A percentile compares a stretch with the other conserved stretches of the same genome.
Evolutionary conservation across 2,797 vertebrate genomes (phyloP).

Genomic region (Chloroceryle inda): DNA sequence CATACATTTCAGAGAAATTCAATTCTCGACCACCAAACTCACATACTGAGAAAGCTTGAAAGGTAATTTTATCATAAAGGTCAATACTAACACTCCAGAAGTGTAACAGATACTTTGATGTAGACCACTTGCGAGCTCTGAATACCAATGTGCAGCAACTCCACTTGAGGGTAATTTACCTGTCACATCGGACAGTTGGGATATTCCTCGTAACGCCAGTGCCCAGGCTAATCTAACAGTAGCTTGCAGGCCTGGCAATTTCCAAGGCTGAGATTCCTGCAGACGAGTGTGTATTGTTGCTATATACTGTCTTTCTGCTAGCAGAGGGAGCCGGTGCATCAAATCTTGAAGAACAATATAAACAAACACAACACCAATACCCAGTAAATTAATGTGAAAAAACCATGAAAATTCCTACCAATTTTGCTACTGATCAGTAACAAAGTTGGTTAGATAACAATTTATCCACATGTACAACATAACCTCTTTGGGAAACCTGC

Average conservation of each 20-base stretch:
- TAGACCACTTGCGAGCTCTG: not conserved
- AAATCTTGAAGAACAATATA: constrained; percentile 83
- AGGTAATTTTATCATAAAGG: not conserved
- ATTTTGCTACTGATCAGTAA: not conserved
- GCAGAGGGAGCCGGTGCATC: constrained; percentile 89
- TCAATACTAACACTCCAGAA: not conserved
- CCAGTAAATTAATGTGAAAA: not conserved
- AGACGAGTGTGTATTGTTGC: constrained; percentile 90
- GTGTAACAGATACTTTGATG: not conserved
- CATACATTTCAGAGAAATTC: not conserved
- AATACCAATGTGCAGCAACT: not conserved
- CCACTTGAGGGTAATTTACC: constrained; percentile 78
- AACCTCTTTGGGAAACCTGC: not conserved
- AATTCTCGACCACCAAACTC: not conserved
- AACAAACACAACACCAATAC: not conserved
- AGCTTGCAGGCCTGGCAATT: constrained; percentile 93
- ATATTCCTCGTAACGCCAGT: constrained; percentile 91
- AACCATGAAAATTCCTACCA: not conserved
- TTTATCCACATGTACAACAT: not conserved
- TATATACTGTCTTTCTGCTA: constrained; percentile 94
- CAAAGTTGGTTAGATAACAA: not conserved
- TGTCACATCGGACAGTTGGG: constrained; percentile 93
- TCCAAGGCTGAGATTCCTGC: constrained; percentile 92
- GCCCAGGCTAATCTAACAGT: constrained; percentile 94
- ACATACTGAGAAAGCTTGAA: not conserved